Evolutionary conservation across 35 echinoderm and acorn worm genomes (phyloP), one percentile per base, ranked within the genome.

Genomic region (Anneissia japonica): DNA sequence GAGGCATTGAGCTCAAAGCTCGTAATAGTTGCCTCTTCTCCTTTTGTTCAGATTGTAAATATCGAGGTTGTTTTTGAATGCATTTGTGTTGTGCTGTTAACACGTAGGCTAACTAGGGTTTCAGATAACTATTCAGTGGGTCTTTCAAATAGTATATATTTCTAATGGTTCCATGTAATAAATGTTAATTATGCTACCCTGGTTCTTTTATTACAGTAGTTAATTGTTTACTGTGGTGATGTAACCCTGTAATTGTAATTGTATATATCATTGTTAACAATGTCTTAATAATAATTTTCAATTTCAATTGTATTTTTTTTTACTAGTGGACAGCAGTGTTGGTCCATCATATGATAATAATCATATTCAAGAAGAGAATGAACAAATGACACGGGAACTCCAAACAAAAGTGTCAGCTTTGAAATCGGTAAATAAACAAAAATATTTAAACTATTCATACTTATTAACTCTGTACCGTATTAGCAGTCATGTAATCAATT

Each of bases 341-440:
- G 40, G 72, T 19, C 36, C 55, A 23, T 81, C 43, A 19, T 88
- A 88, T 64, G 51, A 64, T 64, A 9, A 23, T 72, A 89, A 38
- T 76, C 36, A 33, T 35, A 29, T 89, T 56, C 79, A 89, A 41
- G 87, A 89, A 77, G 87, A 89, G 35, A 89, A 89, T 83, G 87
- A 89, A 29, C 64, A 72, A 36, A 43, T 89, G 30, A 73, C 80
- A 31, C 35, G 32, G 19, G 87, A 82, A 30, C 40, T 89, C n/a
- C 82, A 74, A 73, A 21, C 79, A 26, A 89, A 89, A 74, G 87
- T 89, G 21, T 30, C 79, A 83, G 79, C 87, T 37, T 40, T 89
- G 10, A 89, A 89, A 83, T 64, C 80, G 32, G 87, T 89, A 72
- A 89, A 80, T 88, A 30, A 32, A 35, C 10, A 64, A 64, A 64